Conservation (phyloP, 2,888 invertebrate species). For the Athripsodes cinereus region DNA sequence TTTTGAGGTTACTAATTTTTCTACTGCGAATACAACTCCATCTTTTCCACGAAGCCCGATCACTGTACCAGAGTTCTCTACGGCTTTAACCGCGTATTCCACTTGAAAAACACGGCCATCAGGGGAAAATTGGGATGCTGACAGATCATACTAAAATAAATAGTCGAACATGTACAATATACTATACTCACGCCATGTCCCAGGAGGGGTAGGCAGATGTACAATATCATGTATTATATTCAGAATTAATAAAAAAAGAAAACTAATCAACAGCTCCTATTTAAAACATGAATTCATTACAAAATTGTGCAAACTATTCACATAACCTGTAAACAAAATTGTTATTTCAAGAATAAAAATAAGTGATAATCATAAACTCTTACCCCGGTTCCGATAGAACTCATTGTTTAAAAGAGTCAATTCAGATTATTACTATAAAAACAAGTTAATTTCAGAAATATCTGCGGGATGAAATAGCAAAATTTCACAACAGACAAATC, state of each 20-base stretch:
- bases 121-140: conserved; percentile 99
- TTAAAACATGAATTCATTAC: too few species aligned
- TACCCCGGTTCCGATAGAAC: conserved; percentile 94
- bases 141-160: conserved; percentile 88
- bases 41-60: conserved; percentile 93
- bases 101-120: conserved; percentile 99
- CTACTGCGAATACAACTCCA: conserved; percentile 95
- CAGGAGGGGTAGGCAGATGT: too few species aligned
- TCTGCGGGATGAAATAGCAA: conserved; percentile 14
- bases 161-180: neutral
- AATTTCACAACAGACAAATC: neutral
- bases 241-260: neutral
- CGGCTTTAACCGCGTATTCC: conserved; percentile 98
- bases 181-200: too few species aligned
- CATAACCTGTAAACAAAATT: conserved; percentile 28
- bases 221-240: too few species aligned
- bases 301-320: neutral
- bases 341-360: neutral
- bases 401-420: conserved; percentile 55
- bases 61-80: conserved; percentile 96
- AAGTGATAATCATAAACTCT: too few species aligned
- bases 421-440: neutral
- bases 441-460: neutral
- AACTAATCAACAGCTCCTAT: too few species aligned
- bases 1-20: conserved; percentile 92